These are phyloP conservation scores for Meloidogyne chitwoodi DNA, from an alignment of 1,140 invertebrate species.

Conservation along the genomic window DNA sequence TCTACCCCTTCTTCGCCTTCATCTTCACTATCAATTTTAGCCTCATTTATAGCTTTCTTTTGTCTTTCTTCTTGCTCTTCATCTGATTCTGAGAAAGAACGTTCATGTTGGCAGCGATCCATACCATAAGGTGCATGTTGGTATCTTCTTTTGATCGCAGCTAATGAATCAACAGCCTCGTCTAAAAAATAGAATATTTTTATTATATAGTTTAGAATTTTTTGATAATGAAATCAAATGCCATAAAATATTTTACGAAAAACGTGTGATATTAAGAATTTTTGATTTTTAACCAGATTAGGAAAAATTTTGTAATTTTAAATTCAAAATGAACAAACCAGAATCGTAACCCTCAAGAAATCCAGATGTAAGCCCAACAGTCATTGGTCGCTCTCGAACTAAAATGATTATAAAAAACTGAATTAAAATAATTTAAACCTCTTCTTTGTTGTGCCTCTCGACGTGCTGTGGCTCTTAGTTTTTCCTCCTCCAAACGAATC, in stretches of 20 bases:
- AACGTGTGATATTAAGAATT: no score
- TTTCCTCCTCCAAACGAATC: slow-evolving; percentile 55
- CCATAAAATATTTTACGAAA: no score
- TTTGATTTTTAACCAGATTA: no score
- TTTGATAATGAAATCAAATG: no score
- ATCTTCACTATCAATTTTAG: slow-evolving; percentile 40
- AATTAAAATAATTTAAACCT: neutral
- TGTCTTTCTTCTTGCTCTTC: slow-evolving; percentile 29
- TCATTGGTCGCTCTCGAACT: slow-evolving; percentile 33
- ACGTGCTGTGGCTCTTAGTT: slow-evolving; percentile 45
- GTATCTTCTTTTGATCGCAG: slow-evolving; percentile 41
- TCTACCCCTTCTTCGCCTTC: neutral
- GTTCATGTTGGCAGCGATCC: neutral
- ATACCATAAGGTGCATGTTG: slow-evolving; percentile 21
- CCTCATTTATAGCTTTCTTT: slow-evolving; percentile 25
- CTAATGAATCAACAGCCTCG: slow-evolving; percentile 38
- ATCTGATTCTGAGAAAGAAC: slow-evolving; percentile 2
- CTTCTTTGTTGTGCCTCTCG: slow-evolving; percentile 46
- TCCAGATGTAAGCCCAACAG: slow-evolving; percentile 27
- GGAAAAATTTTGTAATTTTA: no score
- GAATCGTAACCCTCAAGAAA: slow-evolving; percentile 49
- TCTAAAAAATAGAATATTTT: slow-evolving; percentile 25
- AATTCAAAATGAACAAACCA: slow-evolving; percentile 15
- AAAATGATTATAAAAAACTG: neutral
- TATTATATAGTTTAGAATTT: neutral